Base-by-base conservation (phyloP, 2,888 invertebrate genomes). In the Pterostichus madidus region DNA sequence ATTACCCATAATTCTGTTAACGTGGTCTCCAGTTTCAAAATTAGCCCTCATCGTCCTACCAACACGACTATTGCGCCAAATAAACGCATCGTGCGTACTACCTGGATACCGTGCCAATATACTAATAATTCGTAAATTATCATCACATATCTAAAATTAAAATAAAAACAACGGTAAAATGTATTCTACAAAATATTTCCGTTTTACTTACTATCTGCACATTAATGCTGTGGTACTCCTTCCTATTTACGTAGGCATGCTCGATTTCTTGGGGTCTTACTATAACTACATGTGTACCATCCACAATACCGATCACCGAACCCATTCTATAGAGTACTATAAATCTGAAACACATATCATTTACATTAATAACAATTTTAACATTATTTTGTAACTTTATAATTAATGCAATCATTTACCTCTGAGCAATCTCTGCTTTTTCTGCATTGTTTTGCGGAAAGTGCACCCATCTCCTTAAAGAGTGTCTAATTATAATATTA, bases 21-120 rank as follows among this genome's bases (percentile, higher is more conserved):
- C 49, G 32, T 76, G 49, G 32, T 76, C 31, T n/a, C 52, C 52
- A 76, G 52, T 52, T 52, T 76, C 76, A 52, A 4, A 76, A 49
- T 79, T 71, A 31, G 71, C 73, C 13, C 7, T 10, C 71, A 82
- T 68, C 8, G 35, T 46, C 13, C 52, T n/a, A 0, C 77, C 49
- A 61, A 80, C 52, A 10, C 56, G 32, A 78, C 83, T 83, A 39
- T 32, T 46, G 2, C 46, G 44, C 83, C 83, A 83, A n/a, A 83
- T 53, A 44, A 49, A 79, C 5, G 83, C 68, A 56, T 83, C 83
- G 52, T 83, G 83, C 2, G 79, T 71, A 17, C 56, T 71, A 8
- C 80, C 83, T 44, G 83, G 80, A 53, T 46, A 83, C 24, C 61
- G 46, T 17, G 80, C 49, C 4, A 52, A 31, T 11, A 73, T 24